Percentiles rank a stretch among this genome's conserved stretches.
These are phyloP conservation scores for Rhodeus uyekii DNA, from an alignment of 2,797 vertebrate species.

Conservation along the genomic window DNA sequence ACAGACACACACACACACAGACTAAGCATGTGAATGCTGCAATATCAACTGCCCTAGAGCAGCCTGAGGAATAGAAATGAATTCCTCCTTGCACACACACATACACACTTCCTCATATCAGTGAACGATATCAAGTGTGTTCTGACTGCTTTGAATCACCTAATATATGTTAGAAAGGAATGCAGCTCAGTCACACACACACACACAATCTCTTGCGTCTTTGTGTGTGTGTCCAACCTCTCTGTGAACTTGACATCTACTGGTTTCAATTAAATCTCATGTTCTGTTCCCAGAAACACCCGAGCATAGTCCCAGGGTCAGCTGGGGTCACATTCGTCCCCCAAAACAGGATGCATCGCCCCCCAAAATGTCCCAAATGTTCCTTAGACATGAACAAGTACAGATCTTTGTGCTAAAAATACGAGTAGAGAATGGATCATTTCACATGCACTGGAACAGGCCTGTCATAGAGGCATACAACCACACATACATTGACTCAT, in stretches of 20 bases:
- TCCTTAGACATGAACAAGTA: slow-evolving; percentile 43
- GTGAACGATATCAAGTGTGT: not conserved
- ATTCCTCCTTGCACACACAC: not conserved
- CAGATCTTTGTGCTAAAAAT: slow-evolving; percentile 59
- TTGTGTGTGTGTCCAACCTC: no score
- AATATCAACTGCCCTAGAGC: slow-evolving; percentile 27
- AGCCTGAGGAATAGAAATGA: slow-evolving; percentile 8
- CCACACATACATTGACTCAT: slow-evolving; percentile 51
- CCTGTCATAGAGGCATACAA: slow-evolving; percentile 48
- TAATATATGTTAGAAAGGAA: not conserved
- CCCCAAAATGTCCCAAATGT: slow-evolving; percentile 45
- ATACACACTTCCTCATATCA: not conserved
- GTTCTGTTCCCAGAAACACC: slow-evolving; percentile 53
- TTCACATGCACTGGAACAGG: slow-evolving; percentile 52
- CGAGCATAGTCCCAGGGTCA: slow-evolving; percentile 14
- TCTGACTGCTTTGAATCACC: not conserved
- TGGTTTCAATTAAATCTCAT: slow-evolving; percentile 52
- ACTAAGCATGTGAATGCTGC: not conserved
- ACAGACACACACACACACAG: not conserved
- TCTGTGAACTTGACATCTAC: slow-evolving; percentile 29
- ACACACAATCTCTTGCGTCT: slow-evolving; percentile 26
- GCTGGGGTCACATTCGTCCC: slow-evolving; percentile 43
- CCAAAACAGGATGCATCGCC: slow-evolving; percentile 58
- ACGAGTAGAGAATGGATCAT: slow-evolving; percentile 53
- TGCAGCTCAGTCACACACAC: not conserved